Conservation (phyloP, 2,113 vertebrate species). For the Leucosticte australis region DNA sequence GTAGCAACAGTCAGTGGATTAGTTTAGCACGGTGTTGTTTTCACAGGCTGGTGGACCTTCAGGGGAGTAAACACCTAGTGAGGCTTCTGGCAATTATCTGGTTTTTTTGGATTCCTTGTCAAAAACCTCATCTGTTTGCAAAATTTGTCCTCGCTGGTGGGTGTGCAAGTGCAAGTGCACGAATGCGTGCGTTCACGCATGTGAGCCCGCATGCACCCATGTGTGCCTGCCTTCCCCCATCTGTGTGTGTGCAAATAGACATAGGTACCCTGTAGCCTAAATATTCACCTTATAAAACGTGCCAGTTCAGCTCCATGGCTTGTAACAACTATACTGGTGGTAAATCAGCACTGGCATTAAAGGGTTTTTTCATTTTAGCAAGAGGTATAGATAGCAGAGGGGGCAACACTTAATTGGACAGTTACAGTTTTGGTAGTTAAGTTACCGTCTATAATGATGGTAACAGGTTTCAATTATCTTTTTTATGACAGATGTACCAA, state of each 20-base stretch:
- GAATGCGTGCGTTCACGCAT: conserved; percentile 32
- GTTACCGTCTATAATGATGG: conserved; percentile 58
- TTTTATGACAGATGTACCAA: conserved; percentile 86
- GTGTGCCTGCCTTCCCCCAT: conserved; percentile 19
- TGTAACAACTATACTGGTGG: neutral
- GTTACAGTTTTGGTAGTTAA: conserved; percentile 69
- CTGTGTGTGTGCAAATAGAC: neutral
- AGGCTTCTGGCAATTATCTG: conserved; percentile 34
- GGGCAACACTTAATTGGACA: conserved; percentile 59
- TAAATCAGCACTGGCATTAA: conserved; percentile 39
- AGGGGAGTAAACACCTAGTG: conserved; percentile 57
- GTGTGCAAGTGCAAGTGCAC: neutral
- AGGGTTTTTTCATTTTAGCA: conserved; percentile 37
- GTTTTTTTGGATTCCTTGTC: conserved; percentile 28
- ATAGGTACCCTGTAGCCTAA: neutral
- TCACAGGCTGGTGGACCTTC: conserved; percentile 58
- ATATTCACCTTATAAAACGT: neutral
- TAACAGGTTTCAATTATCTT: conserved; percentile 76
- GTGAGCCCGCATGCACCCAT: neutral
- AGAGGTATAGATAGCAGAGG: conserved; percentile 59
- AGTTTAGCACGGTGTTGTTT: conserved; percentile 56
- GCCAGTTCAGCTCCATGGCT: neutral
- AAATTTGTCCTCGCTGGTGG: conserved; percentile 28
- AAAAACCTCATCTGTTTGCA: conserved; percentile 59
- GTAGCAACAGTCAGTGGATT: conserved; percentile 70